Evolutionary conservation across 2,797 vertebrate species (phyloP), one percentile per base, ranked within the genome.

Genomic region (Darevskia mixta): DNA sequence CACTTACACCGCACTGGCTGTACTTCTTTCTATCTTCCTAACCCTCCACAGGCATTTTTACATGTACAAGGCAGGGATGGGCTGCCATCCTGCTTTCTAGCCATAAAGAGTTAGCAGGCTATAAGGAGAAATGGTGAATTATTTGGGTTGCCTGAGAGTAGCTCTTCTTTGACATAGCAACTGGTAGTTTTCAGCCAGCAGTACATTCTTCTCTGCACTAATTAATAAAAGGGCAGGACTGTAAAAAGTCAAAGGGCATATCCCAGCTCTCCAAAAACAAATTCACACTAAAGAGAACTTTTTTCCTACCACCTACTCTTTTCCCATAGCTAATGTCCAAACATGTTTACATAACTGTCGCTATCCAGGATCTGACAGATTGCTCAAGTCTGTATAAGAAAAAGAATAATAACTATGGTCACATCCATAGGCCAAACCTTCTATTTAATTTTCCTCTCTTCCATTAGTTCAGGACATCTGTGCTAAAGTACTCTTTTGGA

Each of bases 241-340:
- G 8, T 0, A 17, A 43, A 71, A 58, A 55, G 1, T 43, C 11
- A 72, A 91, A 80, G 76, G 20, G 10, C 69, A 49, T 38, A 4
- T n/a, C 71, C 78, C 5, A 41, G 73, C 79, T 87, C 29, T 84
- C 82, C 64, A 86, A 0, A 88, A 80, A 38, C 0, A 9, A 82
- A 9, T 88, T 90, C 75, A 25, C 23, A 32, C 35, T 61, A 84
- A 81, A 43, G 61, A 76, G 32, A 79, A 9, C 2, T n/a, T 75
- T 79, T 72, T 67, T 29, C 45, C 76, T 61, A 49, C 76, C 43
- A 38, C 78, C 71, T 85, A 80, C 89, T 71, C 71, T 77, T 87
- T 87, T 77, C 71, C 45, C 86, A 90, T 71, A 6, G 72, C 29
- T 79, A n/a, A 73, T 90, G 32, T 27, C 58, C 13, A 45, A 66